Percentiles rank a stretch among this genome's conserved stretches.
Conservation (phyloP, 2,113 vertebrate species). For the Orthonyx spaldingii region DNA sequence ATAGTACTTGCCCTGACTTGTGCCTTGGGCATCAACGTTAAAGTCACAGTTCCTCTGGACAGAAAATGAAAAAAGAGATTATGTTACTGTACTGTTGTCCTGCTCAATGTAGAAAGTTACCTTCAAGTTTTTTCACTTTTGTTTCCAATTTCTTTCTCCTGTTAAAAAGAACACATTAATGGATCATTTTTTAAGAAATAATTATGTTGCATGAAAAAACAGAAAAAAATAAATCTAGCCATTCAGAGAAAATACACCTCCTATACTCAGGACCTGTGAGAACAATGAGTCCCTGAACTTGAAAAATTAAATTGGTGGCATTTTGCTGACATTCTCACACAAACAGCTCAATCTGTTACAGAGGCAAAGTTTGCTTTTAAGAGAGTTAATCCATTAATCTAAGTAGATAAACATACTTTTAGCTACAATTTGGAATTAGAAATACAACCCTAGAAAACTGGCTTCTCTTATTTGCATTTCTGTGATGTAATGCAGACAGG, state of each 20-base stretch:
- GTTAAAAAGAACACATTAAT: slow-evolving; percentile 2
- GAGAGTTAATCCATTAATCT: not conserved
- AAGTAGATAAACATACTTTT: not conserved
- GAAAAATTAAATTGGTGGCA: not conserved
- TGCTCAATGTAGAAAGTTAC: slow-evolving; percentile 58
- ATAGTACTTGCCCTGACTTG: not conserved
- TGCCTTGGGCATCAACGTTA: not conserved
- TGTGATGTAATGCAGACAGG: not conserved
- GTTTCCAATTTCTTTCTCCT: slow-evolving; percentile 87
- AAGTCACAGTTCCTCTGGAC: not conserved
- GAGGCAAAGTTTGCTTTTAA: not conserved
- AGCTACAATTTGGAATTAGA: not conserved
- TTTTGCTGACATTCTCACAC: not conserved
- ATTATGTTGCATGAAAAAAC: not conserved
- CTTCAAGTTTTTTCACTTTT: slow-evolving; percentile 85
- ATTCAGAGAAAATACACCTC: not conserved
- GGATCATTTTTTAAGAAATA: not conserved
- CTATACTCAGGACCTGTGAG: not conserved
- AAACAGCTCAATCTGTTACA: not conserved
- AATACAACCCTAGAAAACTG: not conserved
- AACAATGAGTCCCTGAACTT: not conserved
- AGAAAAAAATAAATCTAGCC: not conserved
- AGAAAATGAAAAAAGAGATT: not conserved
- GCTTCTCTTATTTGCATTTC: not conserved
- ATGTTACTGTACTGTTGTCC: not conserved